These are phyloP conservation scores for Microctenopoma steveboyesi DNA, from an alignment of 2,797 vertebrate species.

Conservation along the genomic window DNA sequence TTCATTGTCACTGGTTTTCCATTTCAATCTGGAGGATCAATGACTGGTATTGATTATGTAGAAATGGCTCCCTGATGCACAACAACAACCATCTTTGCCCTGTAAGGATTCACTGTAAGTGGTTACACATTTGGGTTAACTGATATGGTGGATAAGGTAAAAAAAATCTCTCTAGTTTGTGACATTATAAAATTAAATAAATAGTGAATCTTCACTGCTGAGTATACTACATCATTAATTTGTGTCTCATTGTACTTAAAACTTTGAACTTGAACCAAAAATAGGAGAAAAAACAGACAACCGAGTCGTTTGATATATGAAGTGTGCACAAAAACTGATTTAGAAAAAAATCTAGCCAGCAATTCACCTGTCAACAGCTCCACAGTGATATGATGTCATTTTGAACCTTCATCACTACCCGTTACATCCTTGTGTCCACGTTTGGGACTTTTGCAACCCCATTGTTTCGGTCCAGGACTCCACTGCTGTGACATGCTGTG, in stretches of 20 bases:
- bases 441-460: slow-evolving; percentile 38
- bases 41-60: slow-evolving; percentile 26
- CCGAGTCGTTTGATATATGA: neutral
- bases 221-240: neutral
- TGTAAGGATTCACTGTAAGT: neutral
- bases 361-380: neutral
- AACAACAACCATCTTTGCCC: slow-evolving; percentile 7
- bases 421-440: slow-evolving; percentile 16
- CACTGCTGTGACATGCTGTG: slow-evolving; percentile 37
- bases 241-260: neutral
- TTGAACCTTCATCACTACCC: slow-evolving; percentile 12
- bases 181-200: neutral
- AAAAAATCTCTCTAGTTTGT: neutral
- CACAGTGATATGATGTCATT: slow-evolving; percentile 6
- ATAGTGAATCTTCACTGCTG: neutral
- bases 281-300: no score
- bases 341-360: no score
- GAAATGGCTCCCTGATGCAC: slow-evolving; percentile 16
- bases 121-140: neutral
- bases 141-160: neutral
- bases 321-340: no score
- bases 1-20: neutral
- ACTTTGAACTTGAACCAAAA: neutral
- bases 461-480: slow-evolving; percentile 32
- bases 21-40: slow-evolving; percentile 20